phyloP scores from a whole-genome alignment of 2,888 invertebrate genomes.

The Cataglyphis albicans region DNA sequence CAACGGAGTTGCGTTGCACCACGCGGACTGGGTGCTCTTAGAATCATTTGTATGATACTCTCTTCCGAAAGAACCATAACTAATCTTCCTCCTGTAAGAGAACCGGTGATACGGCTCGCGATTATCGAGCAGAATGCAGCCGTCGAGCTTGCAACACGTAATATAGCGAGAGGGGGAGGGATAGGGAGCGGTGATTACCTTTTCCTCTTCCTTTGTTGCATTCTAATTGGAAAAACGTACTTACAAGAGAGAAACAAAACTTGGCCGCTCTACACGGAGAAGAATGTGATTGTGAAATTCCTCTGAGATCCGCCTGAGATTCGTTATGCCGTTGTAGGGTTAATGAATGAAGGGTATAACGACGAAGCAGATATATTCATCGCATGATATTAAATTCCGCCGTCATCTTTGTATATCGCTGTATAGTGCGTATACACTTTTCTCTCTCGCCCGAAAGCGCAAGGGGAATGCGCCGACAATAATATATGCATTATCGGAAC shows the following conservation, averaged over 20 bases:
- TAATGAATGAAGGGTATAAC: conserved; percentile 50
- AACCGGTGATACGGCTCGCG: conserved; percentile 49
- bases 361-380: conserved; percentile 49
- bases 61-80: conserved; percentile 17
- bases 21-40: conserved; percentile 10
- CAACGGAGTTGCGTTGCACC: conserved; percentile 28
- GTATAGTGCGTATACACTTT: neutral
- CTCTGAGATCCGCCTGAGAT: conserved; percentile 21
- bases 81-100: conserved; percentile 21
- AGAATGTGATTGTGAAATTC: conserved; percentile 49
- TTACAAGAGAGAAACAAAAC: conserved; percentile 35
- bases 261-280: neutral
- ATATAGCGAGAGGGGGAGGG: conserved; percentile 41
- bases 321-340: conserved; percentile 40
- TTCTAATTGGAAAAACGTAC: conserved; percentile 51
- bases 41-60: conserved; percentile 59
- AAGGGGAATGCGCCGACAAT: conserved; percentile 32
- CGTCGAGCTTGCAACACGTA: conserved; percentile 60
- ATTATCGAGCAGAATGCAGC: conserved; percentile 58
- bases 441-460: neutral
- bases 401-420: conserved; percentile 30
- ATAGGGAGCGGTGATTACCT: conserved; percentile 62
- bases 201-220: conserved; percentile 54
- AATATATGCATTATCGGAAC: conserved; percentile 54
- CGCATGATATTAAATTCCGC: conserved; percentile 50